A percentile compares a stretch with the other conserved stretches of the same genome.
Evolutionary conservation across 2,888 invertebrate species (phyloP).

Genomic region (Drosophila flavopinicola): DNA sequence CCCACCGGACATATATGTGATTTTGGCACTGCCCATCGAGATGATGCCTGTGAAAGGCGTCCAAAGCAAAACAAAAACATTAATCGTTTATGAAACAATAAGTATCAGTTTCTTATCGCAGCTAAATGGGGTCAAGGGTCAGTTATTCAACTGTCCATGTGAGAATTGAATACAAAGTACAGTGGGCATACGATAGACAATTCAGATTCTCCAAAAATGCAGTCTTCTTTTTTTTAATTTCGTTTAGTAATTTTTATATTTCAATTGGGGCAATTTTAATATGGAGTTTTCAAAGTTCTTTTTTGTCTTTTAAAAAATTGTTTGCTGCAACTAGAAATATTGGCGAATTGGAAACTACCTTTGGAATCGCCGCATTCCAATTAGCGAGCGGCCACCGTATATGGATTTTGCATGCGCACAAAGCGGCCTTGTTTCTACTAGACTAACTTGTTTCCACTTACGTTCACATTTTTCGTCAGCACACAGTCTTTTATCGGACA

Average conservation of each 20-base stretch:
- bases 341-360: background rate
- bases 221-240: background rate
- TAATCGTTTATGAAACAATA: conserved; percentile 1
- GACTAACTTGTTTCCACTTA: conserved; percentile 81
- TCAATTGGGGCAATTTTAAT: too few relatives aligned
- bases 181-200: background rate
- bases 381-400: background rate
- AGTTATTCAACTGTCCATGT: conserved; percentile 7
- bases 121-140: conserved; percentile 17
- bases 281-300: background rate
- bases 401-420: background rate
- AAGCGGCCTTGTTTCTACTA: background rate
- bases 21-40: conserved; percentile 86
- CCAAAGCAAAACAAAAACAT: conserved; percentile 7
- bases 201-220: background rate
- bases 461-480: conserved; percentile 89
- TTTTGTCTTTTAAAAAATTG: background rate
- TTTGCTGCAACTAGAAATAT: background rate
- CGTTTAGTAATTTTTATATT: too few relatives aligned
- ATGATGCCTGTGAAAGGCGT: conserved; percentile 65
- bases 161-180: background rate
- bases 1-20: conserved; percentile 86
- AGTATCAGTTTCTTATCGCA: conserved; percentile 22
- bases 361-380: background rate
- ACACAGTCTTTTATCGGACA: conserved; percentile 89